phyloP scores from a whole-genome alignment of 1,140 invertebrate species.

The Octopus sinensis region DNA sequence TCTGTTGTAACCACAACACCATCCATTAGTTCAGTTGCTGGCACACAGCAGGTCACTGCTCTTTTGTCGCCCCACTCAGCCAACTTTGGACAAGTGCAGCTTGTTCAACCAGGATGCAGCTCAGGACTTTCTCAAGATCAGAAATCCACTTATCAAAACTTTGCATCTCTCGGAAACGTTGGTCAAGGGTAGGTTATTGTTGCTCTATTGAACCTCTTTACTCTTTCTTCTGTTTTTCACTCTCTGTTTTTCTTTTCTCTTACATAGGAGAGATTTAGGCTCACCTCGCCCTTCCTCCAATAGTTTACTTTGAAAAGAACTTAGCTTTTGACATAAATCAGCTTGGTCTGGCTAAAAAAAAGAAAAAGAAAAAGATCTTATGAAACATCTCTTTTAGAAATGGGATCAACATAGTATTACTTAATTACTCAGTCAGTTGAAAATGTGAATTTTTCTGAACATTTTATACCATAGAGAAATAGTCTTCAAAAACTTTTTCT shows the following conservation, averaged over 20 bases:
- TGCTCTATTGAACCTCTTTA: not conserved
- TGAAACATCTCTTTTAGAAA: too few relatives aligned
- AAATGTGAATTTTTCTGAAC: too few relatives aligned
- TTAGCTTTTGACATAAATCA: too few relatives aligned
- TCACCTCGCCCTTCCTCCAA: too few relatives aligned
- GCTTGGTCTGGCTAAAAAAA: too few relatives aligned
- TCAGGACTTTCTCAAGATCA: not conserved
- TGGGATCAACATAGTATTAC: too few relatives aligned
- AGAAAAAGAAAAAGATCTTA: too few relatives aligned
- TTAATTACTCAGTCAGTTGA: too few relatives aligned
- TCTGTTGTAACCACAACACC: conserved; percentile 4
- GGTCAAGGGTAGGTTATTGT: conserved; percentile 4
- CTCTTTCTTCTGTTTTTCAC: not conserved
- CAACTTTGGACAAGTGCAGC: conserved; percentile 7
- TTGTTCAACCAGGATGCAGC: conserved; percentile 20
- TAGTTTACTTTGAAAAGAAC: too few relatives aligned
- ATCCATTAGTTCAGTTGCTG: conserved; percentile 12
- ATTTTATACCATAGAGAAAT: too few relatives aligned
- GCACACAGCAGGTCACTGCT: conserved; percentile 24
- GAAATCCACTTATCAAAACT: conserved; percentile 9
- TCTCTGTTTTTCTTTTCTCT: not conserved
- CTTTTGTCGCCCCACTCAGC: not conserved
- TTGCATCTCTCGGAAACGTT: not conserved
- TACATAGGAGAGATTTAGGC: too few relatives aligned
- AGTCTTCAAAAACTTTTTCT: too few relatives aligned